phyloP scores from a whole-genome alignment of 2,113 vertebrate species.

The Recurvirostra avosetta region DNA sequence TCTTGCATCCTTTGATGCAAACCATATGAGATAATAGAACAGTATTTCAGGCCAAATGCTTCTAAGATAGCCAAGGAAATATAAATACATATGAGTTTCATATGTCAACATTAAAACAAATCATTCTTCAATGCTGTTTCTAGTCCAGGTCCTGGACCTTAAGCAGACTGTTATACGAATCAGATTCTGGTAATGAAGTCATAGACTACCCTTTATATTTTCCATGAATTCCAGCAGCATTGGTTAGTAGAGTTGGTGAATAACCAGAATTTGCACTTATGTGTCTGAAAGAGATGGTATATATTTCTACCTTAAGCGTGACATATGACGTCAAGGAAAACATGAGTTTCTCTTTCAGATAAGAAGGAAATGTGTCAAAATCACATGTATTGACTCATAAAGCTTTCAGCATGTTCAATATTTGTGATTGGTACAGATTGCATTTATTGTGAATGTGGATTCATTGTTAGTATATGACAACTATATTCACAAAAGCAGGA shows the following conservation, averaged over 20 bases:
- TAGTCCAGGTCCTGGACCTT: neutral
- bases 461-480: neutral
- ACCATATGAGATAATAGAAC: neutral
- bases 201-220: neutral
- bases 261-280: neutral
- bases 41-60: neutral
- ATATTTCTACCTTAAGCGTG: neutral
- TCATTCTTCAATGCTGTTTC: neutral
- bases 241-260: neutral
- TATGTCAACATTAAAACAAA: neutral
- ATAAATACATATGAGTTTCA: neutral
- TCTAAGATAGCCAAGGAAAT: neutral
- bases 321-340: neutral
- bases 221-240: neutral
- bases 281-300: neutral
- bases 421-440: neutral
- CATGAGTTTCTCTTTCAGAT: neutral
- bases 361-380: neutral
- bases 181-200: neutral
- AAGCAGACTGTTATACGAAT: neutral
- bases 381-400: neutral
- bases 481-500: neutral
- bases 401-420: neutral
- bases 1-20: neutral
- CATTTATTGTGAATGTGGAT: neutral